phyloP scores from a whole-genome alignment of 2,888 invertebrate genomes.

The Hemaris fuciformis region DNA sequence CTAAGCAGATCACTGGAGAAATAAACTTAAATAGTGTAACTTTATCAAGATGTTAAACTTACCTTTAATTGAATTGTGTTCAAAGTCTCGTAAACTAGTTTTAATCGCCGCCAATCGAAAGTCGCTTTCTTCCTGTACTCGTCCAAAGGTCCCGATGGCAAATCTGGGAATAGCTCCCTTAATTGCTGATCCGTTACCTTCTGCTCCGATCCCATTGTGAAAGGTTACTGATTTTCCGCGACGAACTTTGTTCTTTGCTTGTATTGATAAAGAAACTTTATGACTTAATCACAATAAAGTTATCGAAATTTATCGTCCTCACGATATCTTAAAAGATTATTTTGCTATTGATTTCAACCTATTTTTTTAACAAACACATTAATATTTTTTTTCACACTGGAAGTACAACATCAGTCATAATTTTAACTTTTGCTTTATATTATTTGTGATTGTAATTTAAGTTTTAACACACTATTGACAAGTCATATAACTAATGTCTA shows the following conservation, averaged over 20 bases:
- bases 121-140: slow-evolving; percentile 83
- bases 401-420: not conserved
- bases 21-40: too few relatives aligned
- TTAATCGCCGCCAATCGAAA: slow-evolving; percentile 86
- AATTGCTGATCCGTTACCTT: slow-evolving; percentile 53
- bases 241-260: slow-evolving; percentile 9
- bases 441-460: too few relatives aligned
- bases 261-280: not conserved
- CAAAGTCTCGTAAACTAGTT: slow-evolving; percentile 61
- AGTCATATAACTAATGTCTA: not conserved
- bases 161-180: slow-evolving; percentile 76
- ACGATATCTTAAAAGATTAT: not conserved
- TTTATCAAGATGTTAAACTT: slow-evolving; percentile 29
- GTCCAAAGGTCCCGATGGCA: slow-evolving; percentile 84
- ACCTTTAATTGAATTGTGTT: slow-evolving; percentile 65
- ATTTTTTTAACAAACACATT: not conserved
- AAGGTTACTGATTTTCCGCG: slow-evolving; percentile 18
- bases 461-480: not conserved
- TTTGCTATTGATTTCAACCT: not conserved
- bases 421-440: too few relatives aligned
- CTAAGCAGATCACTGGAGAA: not conserved
- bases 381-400: not conserved
- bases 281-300: not conserved
- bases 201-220: slow-evolving; percentile 22
- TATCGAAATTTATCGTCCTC: slow-evolving; percentile 1